Percentiles rank a stretch among this genome's conserved stretches.
Conservation (phyloP, 2,888 invertebrate genomes). For the Heliconius ethilla region DNA sequence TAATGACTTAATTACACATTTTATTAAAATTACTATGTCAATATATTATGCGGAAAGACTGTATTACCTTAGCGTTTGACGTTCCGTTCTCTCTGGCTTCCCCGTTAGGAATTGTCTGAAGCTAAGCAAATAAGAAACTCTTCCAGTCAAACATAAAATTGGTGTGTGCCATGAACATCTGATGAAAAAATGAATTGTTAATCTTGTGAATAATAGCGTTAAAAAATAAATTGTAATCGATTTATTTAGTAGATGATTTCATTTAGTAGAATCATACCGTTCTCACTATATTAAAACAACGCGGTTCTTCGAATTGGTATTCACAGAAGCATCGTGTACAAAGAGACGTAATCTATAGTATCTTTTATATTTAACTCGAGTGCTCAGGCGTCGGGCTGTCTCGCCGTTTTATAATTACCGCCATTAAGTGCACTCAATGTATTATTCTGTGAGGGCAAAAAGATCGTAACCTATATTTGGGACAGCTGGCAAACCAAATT, state of each 20-base stretch:
- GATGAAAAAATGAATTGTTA: neutral
- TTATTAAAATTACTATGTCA: no score
- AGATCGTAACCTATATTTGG: slow-evolving; percentile 36
- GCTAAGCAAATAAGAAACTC: no score
- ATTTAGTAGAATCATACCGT: neutral
- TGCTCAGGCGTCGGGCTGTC: slow-evolving; percentile 37
- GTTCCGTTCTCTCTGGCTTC: no score
- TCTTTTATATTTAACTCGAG: slow-evolving; percentile 30
- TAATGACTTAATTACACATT: no score
- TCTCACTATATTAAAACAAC: slow-evolving; percentile 2
- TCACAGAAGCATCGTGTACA: slow-evolving; percentile 7
- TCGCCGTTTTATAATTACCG: slow-evolving; percentile 34
- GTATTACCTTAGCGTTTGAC: no score
- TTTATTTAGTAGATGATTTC: neutral
- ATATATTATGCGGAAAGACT: no score
- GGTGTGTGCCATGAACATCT: neutral
- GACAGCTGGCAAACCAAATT: slow-evolving; percentile 33
- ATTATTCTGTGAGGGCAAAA: slow-evolving; percentile 16
- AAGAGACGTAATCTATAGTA: slow-evolving; percentile 32
- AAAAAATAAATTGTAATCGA: neutral
- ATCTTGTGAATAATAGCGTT: neutral
- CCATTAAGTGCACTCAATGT: slow-evolving; percentile 31
- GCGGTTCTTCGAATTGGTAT: slow-evolving; percentile 6
- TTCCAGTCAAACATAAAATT: neutral
- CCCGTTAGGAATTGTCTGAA: no score